Evolutionary conservation across 1,140 invertebrate species (phyloP).

Genomic region (Heliothis virescens): DNA sequence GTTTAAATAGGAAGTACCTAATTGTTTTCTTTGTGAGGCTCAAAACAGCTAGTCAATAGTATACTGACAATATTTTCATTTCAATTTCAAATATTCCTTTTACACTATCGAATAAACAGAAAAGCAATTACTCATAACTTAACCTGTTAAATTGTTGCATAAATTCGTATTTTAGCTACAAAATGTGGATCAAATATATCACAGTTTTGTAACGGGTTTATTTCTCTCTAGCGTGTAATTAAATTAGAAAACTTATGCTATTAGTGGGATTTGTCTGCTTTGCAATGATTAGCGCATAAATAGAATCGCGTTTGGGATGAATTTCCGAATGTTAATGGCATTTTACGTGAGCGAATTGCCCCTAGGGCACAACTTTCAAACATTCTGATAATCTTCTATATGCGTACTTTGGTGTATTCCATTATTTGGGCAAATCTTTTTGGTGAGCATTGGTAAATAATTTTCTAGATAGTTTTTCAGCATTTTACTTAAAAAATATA

Average conservation of each 20-base stretch:
- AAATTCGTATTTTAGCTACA: constrained; percentile 12
- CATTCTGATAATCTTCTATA: no score
- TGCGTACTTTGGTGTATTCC: no score
- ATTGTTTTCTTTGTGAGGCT: no score
- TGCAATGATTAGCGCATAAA: not conserved
- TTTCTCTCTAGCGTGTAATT: constrained; percentile 1
- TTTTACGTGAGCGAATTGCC: no score
- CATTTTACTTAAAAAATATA: no score
- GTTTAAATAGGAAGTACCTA: no score
- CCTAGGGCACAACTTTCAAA: no score
- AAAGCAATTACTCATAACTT: not conserved
- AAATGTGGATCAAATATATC: constrained; percentile 23
- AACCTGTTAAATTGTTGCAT: not conserved
- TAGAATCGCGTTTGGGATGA: not conserved
- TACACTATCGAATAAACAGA: not conserved
- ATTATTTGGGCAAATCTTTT: no score
- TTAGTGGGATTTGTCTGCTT: not conserved
- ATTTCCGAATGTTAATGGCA: not conserved
- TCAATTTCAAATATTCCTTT: constrained; percentile 22
- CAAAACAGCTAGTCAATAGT: no score
- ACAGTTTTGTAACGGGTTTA: not conserved
- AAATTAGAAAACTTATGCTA: not conserved
- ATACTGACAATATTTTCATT: no score
- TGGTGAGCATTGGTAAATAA: no score
- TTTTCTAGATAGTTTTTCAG: no score